A percentile compares a stretch with the other conserved stretches of the same genome.
These are phyloP conservation scores for Apogon talboti DNA, from an alignment of 2,797 vertebrate genomes.

Conservation along the genomic window DNA sequence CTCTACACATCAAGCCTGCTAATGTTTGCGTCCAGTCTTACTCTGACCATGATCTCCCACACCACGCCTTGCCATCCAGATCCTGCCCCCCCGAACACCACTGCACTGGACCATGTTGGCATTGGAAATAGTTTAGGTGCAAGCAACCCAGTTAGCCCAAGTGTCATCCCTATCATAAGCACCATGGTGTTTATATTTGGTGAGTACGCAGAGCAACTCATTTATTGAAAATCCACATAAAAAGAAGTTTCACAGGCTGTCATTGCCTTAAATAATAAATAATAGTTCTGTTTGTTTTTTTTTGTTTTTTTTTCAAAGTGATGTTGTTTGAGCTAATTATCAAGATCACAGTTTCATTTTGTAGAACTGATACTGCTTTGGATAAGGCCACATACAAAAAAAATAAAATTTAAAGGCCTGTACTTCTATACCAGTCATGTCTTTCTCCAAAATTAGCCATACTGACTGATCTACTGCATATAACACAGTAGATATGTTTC, in stretches of 20 bases:
- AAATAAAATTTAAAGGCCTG: too few species aligned
- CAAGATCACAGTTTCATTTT: too few species aligned
- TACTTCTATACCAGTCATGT: too few species aligned
- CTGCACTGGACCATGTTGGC: constrained; percentile 23
- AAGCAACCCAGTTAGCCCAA: constrained; percentile 43
- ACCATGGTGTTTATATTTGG: constrained; percentile 93
- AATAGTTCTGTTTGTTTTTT: neutral
- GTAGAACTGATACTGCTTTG: too few species aligned
- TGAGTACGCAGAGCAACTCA: constrained; percentile 56
- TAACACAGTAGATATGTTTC: too few species aligned
- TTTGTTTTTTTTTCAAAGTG: too few species aligned
- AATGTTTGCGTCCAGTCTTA: constrained; percentile 88
- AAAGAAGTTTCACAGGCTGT: too few species aligned
- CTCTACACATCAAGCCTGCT: constrained; percentile 83
- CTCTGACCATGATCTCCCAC: constrained; percentile 86
- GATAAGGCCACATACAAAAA: too few species aligned
- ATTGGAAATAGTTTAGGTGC: constrained; percentile 24
- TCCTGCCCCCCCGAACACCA: constrained; percentile 55
- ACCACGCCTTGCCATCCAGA: constrained; percentile 43
- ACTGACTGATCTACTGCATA: too few species aligned
- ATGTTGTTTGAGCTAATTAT: too few species aligned
- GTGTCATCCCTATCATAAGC: constrained; percentile 89
- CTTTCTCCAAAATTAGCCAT: too few species aligned
- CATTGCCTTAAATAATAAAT: neutral
- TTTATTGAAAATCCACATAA: neutral